Evolutionary conservation across 1,140 invertebrate genomes (phyloP).

Genomic region (Samia ricini): DNA sequence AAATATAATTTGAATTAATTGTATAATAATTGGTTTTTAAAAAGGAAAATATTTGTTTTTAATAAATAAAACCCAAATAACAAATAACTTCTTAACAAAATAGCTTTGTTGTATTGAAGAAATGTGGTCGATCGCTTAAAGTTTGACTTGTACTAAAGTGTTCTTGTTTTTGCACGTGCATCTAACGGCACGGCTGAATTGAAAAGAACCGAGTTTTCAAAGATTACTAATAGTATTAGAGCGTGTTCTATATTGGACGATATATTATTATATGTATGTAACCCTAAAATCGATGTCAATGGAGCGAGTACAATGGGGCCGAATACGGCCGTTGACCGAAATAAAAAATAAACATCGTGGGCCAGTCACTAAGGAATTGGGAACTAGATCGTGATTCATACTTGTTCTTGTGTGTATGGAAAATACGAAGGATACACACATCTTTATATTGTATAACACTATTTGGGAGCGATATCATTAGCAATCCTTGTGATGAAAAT

Average conservation of each 20-base stretch:
- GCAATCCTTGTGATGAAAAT: not conserved
- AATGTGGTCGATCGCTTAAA: not conserved
- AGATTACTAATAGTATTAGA: not conserved
- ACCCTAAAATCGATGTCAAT: conserved; percentile 64
- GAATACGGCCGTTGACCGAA: conserved; percentile 64
- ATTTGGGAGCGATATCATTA: not conserved
- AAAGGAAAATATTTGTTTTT: no score
- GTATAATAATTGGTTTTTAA: no score
- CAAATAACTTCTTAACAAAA: conserved; percentile 4
- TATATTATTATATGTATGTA: conserved; percentile 38
- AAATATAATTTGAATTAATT: no score
- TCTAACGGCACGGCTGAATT: conserved; percentile 8
- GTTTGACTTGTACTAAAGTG: conserved; percentile 16
- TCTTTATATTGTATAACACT: not conserved
- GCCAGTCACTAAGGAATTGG: conserved; percentile 46
- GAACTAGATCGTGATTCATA: conserved; percentile 50
- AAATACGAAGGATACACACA: conserved; percentile 5
- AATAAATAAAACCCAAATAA: no score
- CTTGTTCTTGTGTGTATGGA: not conserved
- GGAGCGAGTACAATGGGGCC: conserved; percentile 55
- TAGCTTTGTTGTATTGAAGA: not conserved
- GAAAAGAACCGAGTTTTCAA: not conserved
- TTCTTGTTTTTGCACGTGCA: conserved; percentile 20
- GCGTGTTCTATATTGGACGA: conserved; percentile 23
- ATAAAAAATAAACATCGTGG: conserved; percentile 57